Evolutionary conservation across 2,888 invertebrate genomes (phyloP).

Genomic region (Pyrrhia umbra): DNA sequence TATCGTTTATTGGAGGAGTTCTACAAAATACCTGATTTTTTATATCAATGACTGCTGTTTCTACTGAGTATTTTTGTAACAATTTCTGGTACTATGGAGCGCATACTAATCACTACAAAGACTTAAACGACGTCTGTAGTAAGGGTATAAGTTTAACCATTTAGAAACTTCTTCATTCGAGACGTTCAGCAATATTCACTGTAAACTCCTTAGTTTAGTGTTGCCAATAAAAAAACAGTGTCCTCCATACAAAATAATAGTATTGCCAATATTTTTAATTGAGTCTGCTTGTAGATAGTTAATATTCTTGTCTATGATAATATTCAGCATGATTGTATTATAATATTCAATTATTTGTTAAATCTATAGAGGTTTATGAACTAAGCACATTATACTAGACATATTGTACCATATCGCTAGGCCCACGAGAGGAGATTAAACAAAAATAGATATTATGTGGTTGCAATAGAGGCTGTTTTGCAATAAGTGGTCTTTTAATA

Average conservation of each 20-base stretch:
- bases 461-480: conserved; percentile 56
- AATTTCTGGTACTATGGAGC: conserved; percentile 46
- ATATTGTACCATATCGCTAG: conserved; percentile 61
- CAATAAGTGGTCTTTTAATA: conserved; percentile 50
- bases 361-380: conserved; percentile 60
- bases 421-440: conserved; percentile 35
- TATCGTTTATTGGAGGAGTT: conserved; percentile 1
- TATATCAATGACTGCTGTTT: not conserved
- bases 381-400: conserved; percentile 55
- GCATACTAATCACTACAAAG: conserved; percentile 40
- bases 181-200: conserved; percentile 34
- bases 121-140: conserved; percentile 19
- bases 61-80: conserved; percentile 4
- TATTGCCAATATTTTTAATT: conserved; percentile 61
- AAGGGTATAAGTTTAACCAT: conserved; percentile 29
- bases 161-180: conserved; percentile 26
- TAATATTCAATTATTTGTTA: conserved; percentile 60
- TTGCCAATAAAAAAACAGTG: conserved; percentile 58
- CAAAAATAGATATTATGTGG: conserved; percentile 32
- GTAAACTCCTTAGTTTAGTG: conserved; percentile 48
- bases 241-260: conserved; percentile 63
- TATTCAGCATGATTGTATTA: conserved; percentile 49
- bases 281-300: conserved; percentile 61
- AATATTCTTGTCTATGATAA: conserved; percentile 57
- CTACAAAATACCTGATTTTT: conserved; percentile 10